These are phyloP conservation scores for Acronicta leporina DNA, from an alignment of 2,888 invertebrate species.

Conservation along the genomic window DNA sequence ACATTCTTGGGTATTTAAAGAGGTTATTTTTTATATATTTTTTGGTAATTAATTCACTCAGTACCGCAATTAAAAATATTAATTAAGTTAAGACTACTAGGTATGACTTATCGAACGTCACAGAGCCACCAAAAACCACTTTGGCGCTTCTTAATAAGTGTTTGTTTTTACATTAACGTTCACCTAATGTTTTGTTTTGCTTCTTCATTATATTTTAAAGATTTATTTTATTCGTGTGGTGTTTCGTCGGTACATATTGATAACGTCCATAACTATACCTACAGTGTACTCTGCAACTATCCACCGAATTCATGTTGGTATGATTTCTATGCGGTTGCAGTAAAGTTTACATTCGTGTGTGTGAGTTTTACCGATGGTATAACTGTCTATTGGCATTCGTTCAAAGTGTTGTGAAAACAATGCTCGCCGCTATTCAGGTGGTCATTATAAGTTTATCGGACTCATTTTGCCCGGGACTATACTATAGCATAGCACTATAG, in stretches of 20 bases:
- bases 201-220: slow-evolving; percentile 25
- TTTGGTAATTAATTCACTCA: too few relatives aligned
- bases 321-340: slow-evolving; percentile 2
- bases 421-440: slow-evolving; percentile 54
- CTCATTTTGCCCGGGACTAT: slow-evolving; percentile 39
- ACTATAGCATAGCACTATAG: slow-evolving; percentile 26
- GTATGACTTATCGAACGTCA: too few relatives aligned
- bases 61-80: too few relatives aligned
- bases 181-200: slow-evolving; percentile 1
- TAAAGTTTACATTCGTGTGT: slow-evolving; percentile 27
- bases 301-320: slow-evolving; percentile 1
- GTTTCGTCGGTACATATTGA: slow-evolving; percentile 38
- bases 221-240: slow-evolving; percentile 17
- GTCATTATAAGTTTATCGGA: slow-evolving; percentile 57
- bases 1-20: too few relatives aligned
- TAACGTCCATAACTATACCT: slow-evolving; percentile 42
- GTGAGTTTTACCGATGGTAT: slow-evolving; percentile 24
- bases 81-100: too few relatives aligned
- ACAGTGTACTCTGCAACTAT: slow-evolving; percentile 19
- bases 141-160: background rate
- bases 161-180: slow-evolving; percentile 2
- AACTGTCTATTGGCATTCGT: slow-evolving; percentile 56
- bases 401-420: slow-evolving; percentile 60
- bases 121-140: too few relatives aligned
- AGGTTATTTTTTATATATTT: too few relatives aligned